Base-by-base conservation (phyloP, 1,140 invertebrate species). In the Ips typographus region DNA sequence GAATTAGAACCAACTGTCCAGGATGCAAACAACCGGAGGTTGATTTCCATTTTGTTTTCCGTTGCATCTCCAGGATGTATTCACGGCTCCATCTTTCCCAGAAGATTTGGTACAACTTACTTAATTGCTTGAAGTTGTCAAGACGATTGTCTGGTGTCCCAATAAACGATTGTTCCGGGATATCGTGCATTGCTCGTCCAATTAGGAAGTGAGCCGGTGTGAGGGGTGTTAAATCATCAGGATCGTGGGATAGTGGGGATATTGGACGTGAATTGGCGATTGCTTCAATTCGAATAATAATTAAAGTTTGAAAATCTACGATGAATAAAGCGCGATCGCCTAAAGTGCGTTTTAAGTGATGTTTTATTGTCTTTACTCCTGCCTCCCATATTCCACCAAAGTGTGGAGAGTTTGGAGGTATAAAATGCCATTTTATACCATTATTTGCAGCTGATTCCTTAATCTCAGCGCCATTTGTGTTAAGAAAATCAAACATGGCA, bases 401-500 rank as follows among this genome's bases (percentile, higher is more conserved):
- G 47, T 70, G 38, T 39, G 68, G 61, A 36, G 47, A 64, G 8
- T 56, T 38, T 2, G 68, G 60, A 4, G 68, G 68, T 2, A 64
- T 63, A n/a, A 63, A 70, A 56, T 70, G 47, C 61, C 68, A 70
- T 4, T 56, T 57, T 6, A 70, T 61, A 40, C 51, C 62, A 41
- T 62, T 4, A 40, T 62, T 8, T 44, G 40, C 40, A n/a, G 40
- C 36, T 7, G n/a, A 5, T n/a, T 53, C 7, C 8, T 7, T 8
- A 44, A 62, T 38, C 43, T 53, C 4, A 44, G 4, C 40, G 8
- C 42, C 49, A 65, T n/a, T 4, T 6, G 8, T 1, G 4, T 65
- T 55, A 38, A 37, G 42, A 37, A 65, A 53, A 47, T 47, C 44
- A 47, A n/a, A 47, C 44, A 47, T 47, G 43, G 39, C 22, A 51